phyloP scores from a whole-genome alignment of 2,888 invertebrate species.

The Clitarchus hookeri region DNA sequence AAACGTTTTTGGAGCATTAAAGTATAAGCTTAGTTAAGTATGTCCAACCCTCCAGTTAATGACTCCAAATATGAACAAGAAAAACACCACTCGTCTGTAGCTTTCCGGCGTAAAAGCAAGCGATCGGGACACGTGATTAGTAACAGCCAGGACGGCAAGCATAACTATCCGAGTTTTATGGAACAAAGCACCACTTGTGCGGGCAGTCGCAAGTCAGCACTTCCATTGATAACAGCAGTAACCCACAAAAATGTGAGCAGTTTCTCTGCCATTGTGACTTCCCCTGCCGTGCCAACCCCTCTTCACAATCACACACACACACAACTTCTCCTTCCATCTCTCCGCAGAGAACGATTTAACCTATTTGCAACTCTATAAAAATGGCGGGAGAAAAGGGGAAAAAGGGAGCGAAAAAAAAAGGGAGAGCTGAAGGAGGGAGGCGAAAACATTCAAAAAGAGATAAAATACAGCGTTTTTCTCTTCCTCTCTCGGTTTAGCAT shows the following conservation, averaged over 20 bases:
- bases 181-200: neutral
- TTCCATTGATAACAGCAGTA: neutral
- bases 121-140: too few species aligned
- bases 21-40: too few species aligned
- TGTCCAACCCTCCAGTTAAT: too few species aligned
- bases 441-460: conserved; percentile 8
- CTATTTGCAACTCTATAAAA: conserved; percentile 14
- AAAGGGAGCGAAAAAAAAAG: neutral
- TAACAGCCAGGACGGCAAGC: neutral
- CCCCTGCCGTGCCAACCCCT: neutral
- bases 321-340: neutral
- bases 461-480: conserved; percentile 14
- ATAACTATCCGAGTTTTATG: neutral
- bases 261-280: neutral
- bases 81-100: too few species aligned
- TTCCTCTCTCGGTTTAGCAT: conserved; percentile 6
- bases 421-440: neutral
- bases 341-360: neutral
- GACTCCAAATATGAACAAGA: too few species aligned
- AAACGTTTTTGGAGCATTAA: too few species aligned
- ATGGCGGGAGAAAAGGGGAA: neutral
- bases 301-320: neutral
- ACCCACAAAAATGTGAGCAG: neutral
- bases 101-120: too few species aligned
- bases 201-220: neutral